Evolutionary conservation across 2,888 invertebrate genomes (phyloP).

Genomic region (Proisotoma minuta): DNA sequence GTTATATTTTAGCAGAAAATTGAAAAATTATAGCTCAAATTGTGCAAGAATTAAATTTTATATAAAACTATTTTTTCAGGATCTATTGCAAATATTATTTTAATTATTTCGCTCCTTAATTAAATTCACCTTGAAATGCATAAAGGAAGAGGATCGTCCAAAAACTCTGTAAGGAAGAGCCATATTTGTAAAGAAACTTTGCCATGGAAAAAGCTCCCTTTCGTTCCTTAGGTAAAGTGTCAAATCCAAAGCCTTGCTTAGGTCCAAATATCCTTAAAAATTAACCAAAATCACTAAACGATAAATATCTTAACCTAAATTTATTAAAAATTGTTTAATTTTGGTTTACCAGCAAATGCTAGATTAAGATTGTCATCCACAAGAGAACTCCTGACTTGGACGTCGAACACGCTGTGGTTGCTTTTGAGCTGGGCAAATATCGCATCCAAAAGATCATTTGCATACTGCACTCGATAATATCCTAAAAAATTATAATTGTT

Average conservation of each 20-base stretch:
- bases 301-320: not conserved
- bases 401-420: slow-evolving; percentile 24
- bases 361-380: slow-evolving; percentile 39
- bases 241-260: slow-evolving; percentile 22
- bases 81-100: no score
- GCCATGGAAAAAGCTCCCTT: slow-evolving; percentile 35
- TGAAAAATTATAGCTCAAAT: no score
- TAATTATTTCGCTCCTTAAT: no score
- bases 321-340: not conserved
- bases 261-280: slow-evolving; percentile 16
- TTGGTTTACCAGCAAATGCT: slow-evolving; percentile 29
- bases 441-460: slow-evolving; percentile 10
- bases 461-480: slow-evolving; percentile 38
- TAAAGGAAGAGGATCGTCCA: slow-evolving; percentile 22
- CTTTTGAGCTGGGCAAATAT: slow-evolving; percentile 27
- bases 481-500: no score
- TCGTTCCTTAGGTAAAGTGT: slow-evolving; percentile 37
- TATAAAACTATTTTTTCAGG: no score
- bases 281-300: no score
- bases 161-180: slow-evolving; percentile 35
- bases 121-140: slow-evolving; percentile 33
- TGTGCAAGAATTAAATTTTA: no score
- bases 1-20: no score
- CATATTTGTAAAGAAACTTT: slow-evolving; percentile 39
- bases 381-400: slow-evolving; percentile 32